phyloP scores from a whole-genome alignment of 2,888 invertebrate species.

The Aphrophora alni region DNA sequence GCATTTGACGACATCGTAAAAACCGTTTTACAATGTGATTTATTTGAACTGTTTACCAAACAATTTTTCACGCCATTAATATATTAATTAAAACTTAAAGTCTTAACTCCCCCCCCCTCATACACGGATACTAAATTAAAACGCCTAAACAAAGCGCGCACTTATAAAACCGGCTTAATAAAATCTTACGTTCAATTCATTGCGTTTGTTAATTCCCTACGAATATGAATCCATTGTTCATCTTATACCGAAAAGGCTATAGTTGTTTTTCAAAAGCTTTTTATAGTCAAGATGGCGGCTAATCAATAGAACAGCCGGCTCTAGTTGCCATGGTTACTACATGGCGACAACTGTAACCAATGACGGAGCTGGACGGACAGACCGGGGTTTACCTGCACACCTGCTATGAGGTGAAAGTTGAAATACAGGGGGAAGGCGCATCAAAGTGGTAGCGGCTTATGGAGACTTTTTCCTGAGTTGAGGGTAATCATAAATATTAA shows the following conservation, averaged over 20 bases:
- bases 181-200: not conserved
- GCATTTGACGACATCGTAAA: not conserved
- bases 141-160: not conserved
- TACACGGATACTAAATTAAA: not conserved
- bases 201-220: not conserved
- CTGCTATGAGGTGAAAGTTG: not conserved
- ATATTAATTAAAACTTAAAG: not conserved
- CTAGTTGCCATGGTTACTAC: not conserved
- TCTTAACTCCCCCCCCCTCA: not conserved
- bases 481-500: too few species aligned
- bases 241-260: not conserved
- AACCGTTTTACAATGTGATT: not conserved
- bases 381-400: not conserved
- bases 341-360: slow-evolving; percentile 1
- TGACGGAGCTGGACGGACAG: not conserved
- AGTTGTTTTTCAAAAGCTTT: not conserved
- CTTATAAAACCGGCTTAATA: not conserved
- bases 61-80: not conserved
- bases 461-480: too few species aligned
- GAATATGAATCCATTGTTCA: not conserved
- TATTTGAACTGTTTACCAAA: not conserved
- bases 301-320: not conserved
- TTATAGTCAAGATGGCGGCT: not conserved
- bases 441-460: too few species aligned
- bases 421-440: too few species aligned